Evolutionary conservation across 2,797 vertebrate species (phyloP).

Genomic region (Halcyon chelicuti): DNA sequence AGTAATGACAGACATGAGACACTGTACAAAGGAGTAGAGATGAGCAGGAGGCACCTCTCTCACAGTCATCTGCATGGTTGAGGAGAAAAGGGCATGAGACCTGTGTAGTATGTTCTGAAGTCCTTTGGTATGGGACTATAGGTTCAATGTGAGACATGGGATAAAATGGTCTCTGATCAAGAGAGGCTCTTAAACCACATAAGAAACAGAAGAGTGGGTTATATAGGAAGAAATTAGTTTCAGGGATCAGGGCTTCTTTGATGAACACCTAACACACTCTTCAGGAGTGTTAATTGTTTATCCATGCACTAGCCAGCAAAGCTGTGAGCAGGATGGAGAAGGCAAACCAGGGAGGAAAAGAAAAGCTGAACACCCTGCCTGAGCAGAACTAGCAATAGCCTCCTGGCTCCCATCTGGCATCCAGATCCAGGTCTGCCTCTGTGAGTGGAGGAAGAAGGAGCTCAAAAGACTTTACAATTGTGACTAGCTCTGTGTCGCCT

Average conservation of each 20-base stretch:
- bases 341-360: background rate
- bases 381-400: background rate
- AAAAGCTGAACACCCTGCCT: background rate
- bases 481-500: background rate
- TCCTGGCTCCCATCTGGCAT: background rate
- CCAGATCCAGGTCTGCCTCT: background rate
- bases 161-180: background rate
- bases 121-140: background rate
- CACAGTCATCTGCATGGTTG: background rate
- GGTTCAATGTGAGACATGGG: background rate
- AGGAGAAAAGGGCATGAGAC: background rate
- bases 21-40: background rate
- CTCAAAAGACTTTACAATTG: background rate
- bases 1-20: background rate
- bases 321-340: background rate
- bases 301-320: background rate
- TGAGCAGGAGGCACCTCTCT: background rate
- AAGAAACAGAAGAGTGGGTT: background rate
- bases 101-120: background rate
- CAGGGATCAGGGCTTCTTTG: fast-evolving
- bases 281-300: background rate
- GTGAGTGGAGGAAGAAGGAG: background rate
- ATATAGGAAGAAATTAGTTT: background rate
- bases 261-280: background rate
- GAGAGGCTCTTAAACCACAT: background rate